phyloP scores from a whole-genome alignment of 1,140 invertebrate genomes.

The Dendroctonus valens region DNA sequence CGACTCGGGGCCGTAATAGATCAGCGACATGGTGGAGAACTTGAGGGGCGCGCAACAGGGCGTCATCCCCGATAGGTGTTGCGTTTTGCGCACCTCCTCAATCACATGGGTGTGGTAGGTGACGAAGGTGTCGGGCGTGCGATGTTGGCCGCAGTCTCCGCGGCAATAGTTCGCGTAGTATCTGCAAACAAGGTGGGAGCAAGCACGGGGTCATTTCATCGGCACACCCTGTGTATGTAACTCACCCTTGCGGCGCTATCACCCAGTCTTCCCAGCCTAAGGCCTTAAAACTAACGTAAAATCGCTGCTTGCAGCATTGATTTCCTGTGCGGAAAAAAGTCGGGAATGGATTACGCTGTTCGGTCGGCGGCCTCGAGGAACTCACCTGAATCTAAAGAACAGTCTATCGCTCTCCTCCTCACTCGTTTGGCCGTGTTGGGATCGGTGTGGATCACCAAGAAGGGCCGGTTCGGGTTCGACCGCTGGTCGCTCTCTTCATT shows the following conservation, averaged over 20 bases:
- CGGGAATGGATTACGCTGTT: not conserved
- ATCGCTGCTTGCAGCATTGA: slow-evolving; percentile 84
- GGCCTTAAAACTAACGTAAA: slow-evolving; percentile 87
- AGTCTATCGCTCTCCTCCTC: slow-evolving; percentile 78
- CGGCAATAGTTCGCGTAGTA: slow-evolving; percentile 92
- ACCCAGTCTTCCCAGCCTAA: slow-evolving; percentile 96
- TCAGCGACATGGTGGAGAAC: slow-evolving; percentile 88
- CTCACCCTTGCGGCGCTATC: slow-evolving; percentile 78
- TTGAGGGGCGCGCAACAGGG: slow-evolving; percentile 93
- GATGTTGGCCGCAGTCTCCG: slow-evolving; percentile 76
- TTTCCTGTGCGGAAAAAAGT: slow-evolving; percentile 52
- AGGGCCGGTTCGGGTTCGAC: slow-evolving; percentile 69
- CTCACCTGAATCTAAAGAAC: slow-evolving; percentile 61
- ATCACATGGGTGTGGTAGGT: slow-evolving; percentile 88
- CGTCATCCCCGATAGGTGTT: slow-evolving; percentile 71
- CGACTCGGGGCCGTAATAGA: slow-evolving; percentile 87
- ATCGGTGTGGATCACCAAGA: slow-evolving; percentile 80
- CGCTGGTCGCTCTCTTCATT: slow-evolving; percentile 39
- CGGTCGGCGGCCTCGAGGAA: not conserved
- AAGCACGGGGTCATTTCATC: not conserved
- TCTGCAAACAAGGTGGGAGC: too few relatives aligned
- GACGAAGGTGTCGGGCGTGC: slow-evolving; percentile 79
- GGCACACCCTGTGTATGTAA: too few relatives aligned
- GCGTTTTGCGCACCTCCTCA: slow-evolving; percentile 80
- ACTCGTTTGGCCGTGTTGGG: slow-evolving; percentile 61